Evolutionary conservation across 2,888 invertebrate genomes (phyloP).

Genomic region (Sesamia inferens): DNA sequence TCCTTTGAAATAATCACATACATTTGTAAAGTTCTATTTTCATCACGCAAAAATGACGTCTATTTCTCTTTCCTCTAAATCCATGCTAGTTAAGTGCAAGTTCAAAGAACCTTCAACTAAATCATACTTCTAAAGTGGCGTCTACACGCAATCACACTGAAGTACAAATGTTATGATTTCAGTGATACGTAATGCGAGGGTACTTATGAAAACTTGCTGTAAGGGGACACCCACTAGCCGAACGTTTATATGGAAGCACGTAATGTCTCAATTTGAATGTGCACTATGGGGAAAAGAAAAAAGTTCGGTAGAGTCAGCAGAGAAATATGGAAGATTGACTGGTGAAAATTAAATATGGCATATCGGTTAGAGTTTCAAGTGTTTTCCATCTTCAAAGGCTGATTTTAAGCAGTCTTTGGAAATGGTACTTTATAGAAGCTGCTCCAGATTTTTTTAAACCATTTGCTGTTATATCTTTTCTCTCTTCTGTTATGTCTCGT

Average conservation of each 20-base stretch:
- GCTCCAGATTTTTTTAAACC: neutral
- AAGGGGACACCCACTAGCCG: conserved; percentile 79
- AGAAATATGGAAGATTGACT: conserved; percentile 22
- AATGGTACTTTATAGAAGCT: neutral
- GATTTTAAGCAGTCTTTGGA: neutral
- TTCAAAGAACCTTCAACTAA: conserved; percentile 50
- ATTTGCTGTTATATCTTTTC: neutral
- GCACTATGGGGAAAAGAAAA: conserved; percentile 81
- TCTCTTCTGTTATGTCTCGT: too few species aligned
- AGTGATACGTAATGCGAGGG: conserved; percentile 66
- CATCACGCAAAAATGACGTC: conserved; percentile 10
- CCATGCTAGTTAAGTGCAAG: conserved; percentile 44
- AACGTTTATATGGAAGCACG: conserved; percentile 77
- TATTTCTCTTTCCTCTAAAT: conserved; percentile 17
- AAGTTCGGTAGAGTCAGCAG: conserved; percentile 77
- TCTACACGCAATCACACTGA: conserved; percentile 46
- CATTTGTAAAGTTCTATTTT: conserved; percentile 10
- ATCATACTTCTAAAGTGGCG: conserved; percentile 38
- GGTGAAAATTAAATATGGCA: neutral
- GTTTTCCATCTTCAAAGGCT: neutral
- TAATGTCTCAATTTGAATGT: conserved; percentile 86
- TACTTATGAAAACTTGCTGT: conserved; percentile 71
- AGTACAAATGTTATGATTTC: conserved; percentile 47
- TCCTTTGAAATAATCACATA: neutral
- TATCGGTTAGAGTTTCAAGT: neutral